phyloP scores from a whole-genome alignment of 53 echinoderm and acorn worm genomes.

The Echinarachnius parma region DNA sequence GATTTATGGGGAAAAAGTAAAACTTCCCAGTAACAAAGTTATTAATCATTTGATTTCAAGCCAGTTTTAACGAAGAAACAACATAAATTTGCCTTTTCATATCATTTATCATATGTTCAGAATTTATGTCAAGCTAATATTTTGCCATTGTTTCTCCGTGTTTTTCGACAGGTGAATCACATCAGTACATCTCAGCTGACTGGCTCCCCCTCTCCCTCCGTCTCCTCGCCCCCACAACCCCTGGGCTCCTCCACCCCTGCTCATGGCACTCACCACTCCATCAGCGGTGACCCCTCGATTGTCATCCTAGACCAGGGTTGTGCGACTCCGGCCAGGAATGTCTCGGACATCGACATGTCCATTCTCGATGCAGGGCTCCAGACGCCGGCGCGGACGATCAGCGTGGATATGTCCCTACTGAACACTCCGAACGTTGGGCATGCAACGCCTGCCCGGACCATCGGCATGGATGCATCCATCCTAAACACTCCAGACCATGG shows the following conservation, averaged over 20 bases:
- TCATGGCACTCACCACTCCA: background rate
- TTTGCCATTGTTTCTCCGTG: too few species aligned
- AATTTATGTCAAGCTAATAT: too few species aligned
- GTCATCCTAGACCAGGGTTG: constrained; percentile 1
- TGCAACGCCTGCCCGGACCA: constrained; percentile 6
- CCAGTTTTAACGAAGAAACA: too few species aligned
- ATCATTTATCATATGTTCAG: background rate
- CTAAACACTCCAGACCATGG: constrained; percentile 21
- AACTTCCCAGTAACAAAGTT: too few species aligned
- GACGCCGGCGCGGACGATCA: constrained; percentile 25
- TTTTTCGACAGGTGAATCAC: constrained; percentile 21
- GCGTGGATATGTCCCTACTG: constrained; percentile 13
- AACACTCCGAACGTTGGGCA: constrained; percentile 23
- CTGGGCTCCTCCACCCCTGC: constrained; percentile 36
- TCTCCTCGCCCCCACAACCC: constrained; percentile 20
- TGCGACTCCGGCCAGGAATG: constrained; percentile 1
- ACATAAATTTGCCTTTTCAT: background rate
- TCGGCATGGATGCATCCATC: background rate
- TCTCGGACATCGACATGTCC: background rate
- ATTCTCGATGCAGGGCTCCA: constrained; percentile 23
- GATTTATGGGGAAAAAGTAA: too few species aligned
- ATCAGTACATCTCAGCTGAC: constrained; percentile 32
- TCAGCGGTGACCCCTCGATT: background rate
- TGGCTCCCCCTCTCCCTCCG: constrained; percentile 17
- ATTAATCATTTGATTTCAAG: too few species aligned